phyloP scores from a whole-genome alignment of 2,888 invertebrate genomes.

The Netelia fuscicornis region DNA sequence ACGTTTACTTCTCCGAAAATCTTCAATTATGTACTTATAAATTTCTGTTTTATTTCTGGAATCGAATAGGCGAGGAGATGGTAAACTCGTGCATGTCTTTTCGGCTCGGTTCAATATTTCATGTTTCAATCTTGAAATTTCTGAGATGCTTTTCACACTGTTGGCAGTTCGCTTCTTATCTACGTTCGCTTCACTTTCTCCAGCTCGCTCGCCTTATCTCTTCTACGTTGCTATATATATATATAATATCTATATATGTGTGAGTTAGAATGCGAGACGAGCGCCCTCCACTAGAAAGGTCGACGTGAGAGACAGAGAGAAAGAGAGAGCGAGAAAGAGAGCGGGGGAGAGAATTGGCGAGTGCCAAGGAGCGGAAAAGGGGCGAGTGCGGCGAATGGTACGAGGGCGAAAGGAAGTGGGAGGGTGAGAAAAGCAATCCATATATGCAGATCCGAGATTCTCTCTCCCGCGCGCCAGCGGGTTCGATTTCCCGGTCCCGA shows the following conservation, averaged over 20 bases:
- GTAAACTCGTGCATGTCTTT: constrained; percentile 26
- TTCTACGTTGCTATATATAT: constrained; percentile 71
- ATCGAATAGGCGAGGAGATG: too few species aligned
- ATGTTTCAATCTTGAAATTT: constrained; percentile 77
- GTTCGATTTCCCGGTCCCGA: constrained; percentile 78
- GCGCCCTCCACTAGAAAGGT: constrained; percentile 35
- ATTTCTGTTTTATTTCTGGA: too few species aligned
- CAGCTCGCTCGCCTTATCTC: constrained; percentile 41
- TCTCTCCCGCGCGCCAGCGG: constrained; percentile 75
- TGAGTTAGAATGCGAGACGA: constrained; percentile 76
- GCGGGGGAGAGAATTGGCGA: constrained; percentile 42
- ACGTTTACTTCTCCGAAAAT: not conserved
- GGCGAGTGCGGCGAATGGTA: constrained; percentile 2
- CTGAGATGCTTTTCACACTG: constrained; percentile 60
- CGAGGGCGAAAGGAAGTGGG: constrained; percentile 33
- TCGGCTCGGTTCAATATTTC: constrained; percentile 76
- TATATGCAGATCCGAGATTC: constrained; percentile 83
- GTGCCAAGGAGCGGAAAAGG: constrained; percentile 47
- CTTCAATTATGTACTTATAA: too few species aligned
- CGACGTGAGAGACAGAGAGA: constrained; percentile 47
- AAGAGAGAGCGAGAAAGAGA: constrained; percentile 31
- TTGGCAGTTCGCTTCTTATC: constrained; percentile 57
- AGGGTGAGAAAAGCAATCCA: constrained; percentile 76
- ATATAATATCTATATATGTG: constrained; percentile 75
- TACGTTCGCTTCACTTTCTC: constrained; percentile 35